Evolutionary conservation across 2,888 invertebrate genomes (phyloP).

Genomic region (Pelosia muscerda): DNA sequence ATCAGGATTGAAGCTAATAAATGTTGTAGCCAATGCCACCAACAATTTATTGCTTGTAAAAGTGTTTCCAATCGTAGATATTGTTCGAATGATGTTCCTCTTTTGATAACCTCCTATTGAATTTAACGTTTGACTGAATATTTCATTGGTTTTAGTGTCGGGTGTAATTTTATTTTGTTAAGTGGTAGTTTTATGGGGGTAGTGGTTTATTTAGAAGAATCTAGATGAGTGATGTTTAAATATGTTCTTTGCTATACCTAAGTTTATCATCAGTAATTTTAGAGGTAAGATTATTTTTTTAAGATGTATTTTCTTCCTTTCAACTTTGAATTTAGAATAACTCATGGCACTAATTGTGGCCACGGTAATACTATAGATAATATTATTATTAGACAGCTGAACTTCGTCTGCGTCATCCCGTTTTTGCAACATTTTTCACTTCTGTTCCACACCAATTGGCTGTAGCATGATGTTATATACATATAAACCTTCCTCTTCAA

Average conservation of each 20-base stretch:
- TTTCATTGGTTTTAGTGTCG: conserved; percentile 62
- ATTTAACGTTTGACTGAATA: conserved; percentile 78
- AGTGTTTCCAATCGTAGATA: conserved; percentile 86
- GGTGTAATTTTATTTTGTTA: conserved; percentile 56
- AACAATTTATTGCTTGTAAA: conserved; percentile 86
- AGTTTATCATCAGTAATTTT: no score
- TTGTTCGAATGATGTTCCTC: conserved; percentile 74
- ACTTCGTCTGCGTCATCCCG: no score
- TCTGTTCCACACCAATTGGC: no score
- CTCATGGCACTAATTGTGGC: no score
- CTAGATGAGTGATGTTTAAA: background rate
- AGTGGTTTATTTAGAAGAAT: conserved; percentile 7
- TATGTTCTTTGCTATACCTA: background rate
- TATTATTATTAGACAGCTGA: no score
- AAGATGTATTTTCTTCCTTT: no score
- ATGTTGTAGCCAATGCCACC: conserved; percentile 82
- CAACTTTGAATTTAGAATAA: no score
- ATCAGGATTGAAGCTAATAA: conserved; percentile 86
- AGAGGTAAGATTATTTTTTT: background rate
- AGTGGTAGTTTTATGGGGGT: conserved; percentile 9
- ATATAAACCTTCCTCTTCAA: no score
- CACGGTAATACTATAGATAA: no score
- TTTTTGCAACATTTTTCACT: no score
- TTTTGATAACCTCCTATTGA: conserved; percentile 78
- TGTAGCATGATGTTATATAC: no score